These are phyloP conservation scores for Paracyclopina nana DNA, from an alignment of 1,140 invertebrate genomes.

Conservation along the genomic window DNA sequence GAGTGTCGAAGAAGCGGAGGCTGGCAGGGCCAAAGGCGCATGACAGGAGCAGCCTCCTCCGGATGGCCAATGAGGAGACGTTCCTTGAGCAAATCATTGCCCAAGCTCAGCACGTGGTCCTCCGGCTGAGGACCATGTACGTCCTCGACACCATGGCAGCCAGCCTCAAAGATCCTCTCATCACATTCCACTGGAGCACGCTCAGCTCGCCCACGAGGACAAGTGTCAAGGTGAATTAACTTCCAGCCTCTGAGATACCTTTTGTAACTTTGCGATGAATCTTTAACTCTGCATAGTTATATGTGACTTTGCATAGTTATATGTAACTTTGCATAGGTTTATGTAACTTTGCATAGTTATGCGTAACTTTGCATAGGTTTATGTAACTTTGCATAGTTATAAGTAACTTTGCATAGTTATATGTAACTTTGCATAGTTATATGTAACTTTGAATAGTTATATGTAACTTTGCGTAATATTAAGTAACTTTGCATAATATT, in stretches of 20 bases:
- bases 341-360: no score
- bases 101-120: conserved; percentile 84
- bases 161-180: conserved; percentile 77
- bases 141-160: conserved; percentile 81
- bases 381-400: no score
- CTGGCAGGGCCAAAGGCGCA: conserved; percentile 71
- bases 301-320: no score
- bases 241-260: conserved; percentile 8
- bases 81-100: conserved; percentile 88
- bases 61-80: conserved; percentile 51
- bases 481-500: no score
- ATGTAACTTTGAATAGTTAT: no score
- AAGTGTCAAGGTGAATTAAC: conserved; percentile 55
- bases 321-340: no score
- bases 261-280: background rate
- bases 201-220: conserved; percentile 76
- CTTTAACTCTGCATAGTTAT: background rate
- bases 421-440: no score
- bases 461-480: no score
- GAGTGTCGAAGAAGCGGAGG: conserved; percentile 65
- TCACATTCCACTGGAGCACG: conserved; percentile 84
- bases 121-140: conserved; percentile 68
- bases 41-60: conserved; percentile 59
- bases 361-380: no score
- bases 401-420: no score